Base-by-base conservation (phyloP, 2,113 vertebrate genomes). In the Paratilapia polleni region DNA sequence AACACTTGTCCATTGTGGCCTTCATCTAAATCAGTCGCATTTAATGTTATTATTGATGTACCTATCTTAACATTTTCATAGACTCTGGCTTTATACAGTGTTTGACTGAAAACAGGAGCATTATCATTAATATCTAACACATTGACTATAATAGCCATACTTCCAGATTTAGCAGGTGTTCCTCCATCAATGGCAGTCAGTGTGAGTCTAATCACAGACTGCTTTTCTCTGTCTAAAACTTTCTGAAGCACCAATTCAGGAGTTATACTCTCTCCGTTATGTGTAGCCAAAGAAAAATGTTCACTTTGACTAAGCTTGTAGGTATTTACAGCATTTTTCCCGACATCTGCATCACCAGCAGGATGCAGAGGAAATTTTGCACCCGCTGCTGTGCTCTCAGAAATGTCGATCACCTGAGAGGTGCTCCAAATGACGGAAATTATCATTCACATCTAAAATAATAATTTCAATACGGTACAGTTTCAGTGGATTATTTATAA, bases 1-100 rank as follows among this genome's bases (percentile, higher is more conserved):
- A n/a, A n/a, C 1, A 98, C 92, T 24, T 97, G 86, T 28, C 97
- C 97, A 0, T 98, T 97, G 17, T 74, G 61, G 1, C 97, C 97
- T 95, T 92, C 95, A 0, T 98, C 97, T 56, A 96, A 91, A 77
- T 98, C 97, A 0, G 95, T 97, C 0, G 97, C 97, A 5, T 97
- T 97, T 1, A 98, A 17, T 6, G 89, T 90, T 2, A 97, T 94
- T 28, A 98, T 94, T 0, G 93, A 86, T 0, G 96, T 96, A 0
- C 97, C 96, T 6, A 93, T 85, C 0, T 94, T 92, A 0, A 90
- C 87, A 26, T 97, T 97, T 86, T 98, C 97, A 20, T 94, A 89
- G 47, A 98, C 80, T 17, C 87, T 95, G 1, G 94, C 94, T 87
- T 93, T 95, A 0, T 97, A 98, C 0, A 95, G 82, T 0, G 91